phyloP scores from a whole-genome alignment of 2,888 invertebrate species.

The Aquatica leii region DNA sequence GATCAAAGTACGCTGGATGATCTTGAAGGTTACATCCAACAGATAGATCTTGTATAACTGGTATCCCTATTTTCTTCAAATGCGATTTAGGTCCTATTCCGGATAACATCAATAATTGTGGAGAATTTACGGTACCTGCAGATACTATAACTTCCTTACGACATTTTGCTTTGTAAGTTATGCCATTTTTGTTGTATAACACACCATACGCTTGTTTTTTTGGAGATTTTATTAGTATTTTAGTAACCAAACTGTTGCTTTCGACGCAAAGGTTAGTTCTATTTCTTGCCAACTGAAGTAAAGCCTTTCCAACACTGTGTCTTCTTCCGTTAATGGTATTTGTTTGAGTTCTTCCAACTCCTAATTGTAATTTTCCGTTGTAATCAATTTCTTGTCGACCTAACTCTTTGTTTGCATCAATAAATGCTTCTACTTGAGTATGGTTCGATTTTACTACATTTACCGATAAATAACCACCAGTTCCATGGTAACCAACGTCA shows the following conservation, averaged over 20 bases:
- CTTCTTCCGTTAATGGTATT: slow-evolving; percentile 74
- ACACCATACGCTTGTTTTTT: slow-evolving; percentile 57
- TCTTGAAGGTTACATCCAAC: slow-evolving; percentile 85
- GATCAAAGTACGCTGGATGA: slow-evolving; percentile 76
- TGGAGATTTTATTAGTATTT: slow-evolving; percentile 68
- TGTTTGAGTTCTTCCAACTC: slow-evolving; percentile 73
- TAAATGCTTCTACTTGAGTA: slow-evolving; percentile 68
- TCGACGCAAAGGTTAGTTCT: slow-evolving; percentile 74
- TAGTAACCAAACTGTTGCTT: slow-evolving; percentile 72
- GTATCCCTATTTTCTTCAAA: slow-evolving; percentile 66
- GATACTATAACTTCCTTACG: slow-evolving; percentile 79
- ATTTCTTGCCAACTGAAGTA: slow-evolving; percentile 70
- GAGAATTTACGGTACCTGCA: slow-evolving; percentile 83
- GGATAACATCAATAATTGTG: slow-evolving; percentile 84
- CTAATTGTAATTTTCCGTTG: slow-evolving; percentile 69
- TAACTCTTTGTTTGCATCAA: slow-evolving; percentile 70
- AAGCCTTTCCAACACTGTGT: slow-evolving; percentile 80
- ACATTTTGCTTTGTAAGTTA: slow-evolving; percentile 55
- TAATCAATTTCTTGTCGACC: slow-evolving; percentile 75
- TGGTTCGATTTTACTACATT: slow-evolving; percentile 68
- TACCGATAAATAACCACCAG: slow-evolving; percentile 73
- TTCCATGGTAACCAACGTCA: slow-evolving; percentile 71
- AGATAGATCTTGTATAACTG: slow-evolving; percentile 70
- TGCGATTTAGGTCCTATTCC: slow-evolving; percentile 77
- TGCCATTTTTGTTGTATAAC: neutral